A percentile compares a stretch with the other conserved stretches of the same genome.
These are phyloP conservation scores for Cheilosia urbana DNA, from an alignment of 2,888 invertebrate genomes.

Conservation along the genomic window DNA sequence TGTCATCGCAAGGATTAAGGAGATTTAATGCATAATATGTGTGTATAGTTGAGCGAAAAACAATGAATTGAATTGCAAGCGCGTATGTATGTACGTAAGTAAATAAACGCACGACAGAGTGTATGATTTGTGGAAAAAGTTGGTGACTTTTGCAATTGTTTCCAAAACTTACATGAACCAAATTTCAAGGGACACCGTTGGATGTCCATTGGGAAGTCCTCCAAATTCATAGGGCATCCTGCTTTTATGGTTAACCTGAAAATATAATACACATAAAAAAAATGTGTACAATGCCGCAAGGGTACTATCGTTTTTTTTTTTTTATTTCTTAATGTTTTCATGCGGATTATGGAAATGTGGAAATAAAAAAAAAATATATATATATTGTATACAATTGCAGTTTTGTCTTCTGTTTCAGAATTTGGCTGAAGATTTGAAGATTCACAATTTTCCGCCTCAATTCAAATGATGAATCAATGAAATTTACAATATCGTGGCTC, in stretches of 20 bases:
- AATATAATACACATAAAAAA: constrained; percentile 20
- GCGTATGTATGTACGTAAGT: not conserved
- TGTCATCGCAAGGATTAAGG: constrained; percentile 46
- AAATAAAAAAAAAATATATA: constrained; percentile 6
- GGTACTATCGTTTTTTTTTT: not conserved
- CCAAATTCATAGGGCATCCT: constrained; percentile 93
- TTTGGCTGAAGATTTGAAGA: constrained; percentile 55
- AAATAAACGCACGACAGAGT: constrained; percentile 42
- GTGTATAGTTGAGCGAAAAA: not conserved
- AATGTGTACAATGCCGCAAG: constrained; percentile 10
- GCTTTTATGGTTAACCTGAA: constrained; percentile 91
- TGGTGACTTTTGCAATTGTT: constrained; percentile 22
- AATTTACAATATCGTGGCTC: constrained; percentile 46
- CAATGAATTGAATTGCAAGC: constrained; percentile 64
- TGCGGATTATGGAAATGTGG: constrained; percentile 42
- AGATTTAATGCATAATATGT: not conserved
- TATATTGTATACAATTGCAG: constrained; percentile 46
- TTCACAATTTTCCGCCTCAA: constrained; percentile 69
- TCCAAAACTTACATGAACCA: constrained; percentile 90
- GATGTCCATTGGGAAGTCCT: constrained; percentile 94
- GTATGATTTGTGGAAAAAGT: constrained; percentile 38
- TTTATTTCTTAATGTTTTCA: not conserved
- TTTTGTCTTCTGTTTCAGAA: constrained; percentile 22
- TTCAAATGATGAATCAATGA: constrained; percentile 67
- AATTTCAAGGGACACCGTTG: constrained; percentile 91